Evolutionary conservation across 2,113 vertebrate genomes (phyloP), one percentile per base, ranked within the genome.

Genomic region (Chionodraco myersi): DNA sequence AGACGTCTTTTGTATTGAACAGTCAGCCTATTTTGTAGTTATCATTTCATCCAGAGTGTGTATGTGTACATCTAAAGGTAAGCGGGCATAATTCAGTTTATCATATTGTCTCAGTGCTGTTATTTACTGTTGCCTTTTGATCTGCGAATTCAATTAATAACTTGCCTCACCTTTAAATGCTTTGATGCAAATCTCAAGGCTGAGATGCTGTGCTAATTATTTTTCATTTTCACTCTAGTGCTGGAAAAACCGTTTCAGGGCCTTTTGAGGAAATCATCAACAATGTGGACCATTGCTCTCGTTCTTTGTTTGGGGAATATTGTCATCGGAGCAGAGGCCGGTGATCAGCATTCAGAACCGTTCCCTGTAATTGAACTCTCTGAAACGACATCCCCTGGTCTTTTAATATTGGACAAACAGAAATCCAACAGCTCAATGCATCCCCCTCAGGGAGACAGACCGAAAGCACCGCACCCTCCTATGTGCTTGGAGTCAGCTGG

Each of bases 401-500:
- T 71, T 70, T 69, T 83, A 62, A 83, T 75, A 52, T 53, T 44
- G 23, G 86, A 81, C 71, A 84, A 64, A 45, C 72, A 69, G 67
- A 82, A 79, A 74, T 67, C 71, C 73, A 92, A 92, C 82, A 59
- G 53, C 81, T 91, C 88, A 56, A 62, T 88, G 66, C 70, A 74
- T 66, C 83, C 82, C 57, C 72, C 85, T 23, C 75, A 18, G 48
- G 52, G 44, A 65, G 75, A 82, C 2, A 73, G 81, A 79, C 83
- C 90, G 11, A 86, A 85, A 59, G 88, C 88, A 11, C 21, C 80
- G 1, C 77, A 36, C 0, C 94, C 88, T 34, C 94, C 97, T 0
- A 92, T 92, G 88, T 98, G 97, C 90, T 83, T 83, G 0, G 72
- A 91, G 34, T 82, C 89, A 0, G 91, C 93, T 0, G 92, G 95